Percentiles rank a stretch among this genome's conserved stretches.
These are phyloP conservation scores for Gymnoscopelus braueri DNA, from an alignment of 2,797 vertebrate species.

Conservation along the genomic window DNA sequence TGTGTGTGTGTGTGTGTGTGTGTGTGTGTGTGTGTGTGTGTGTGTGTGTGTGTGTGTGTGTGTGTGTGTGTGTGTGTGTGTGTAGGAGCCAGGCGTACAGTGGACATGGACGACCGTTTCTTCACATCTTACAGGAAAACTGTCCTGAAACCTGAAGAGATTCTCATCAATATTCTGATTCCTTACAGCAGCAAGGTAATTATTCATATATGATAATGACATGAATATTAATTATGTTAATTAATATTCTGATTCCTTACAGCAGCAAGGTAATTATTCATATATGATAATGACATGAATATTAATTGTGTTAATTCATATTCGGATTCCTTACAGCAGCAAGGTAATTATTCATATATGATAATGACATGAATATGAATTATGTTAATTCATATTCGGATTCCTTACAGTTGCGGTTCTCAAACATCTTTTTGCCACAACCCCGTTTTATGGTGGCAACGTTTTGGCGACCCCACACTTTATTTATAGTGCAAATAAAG, in stretches of 20 bases:
- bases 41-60: neutral
- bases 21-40: neutral
- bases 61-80: neutral
- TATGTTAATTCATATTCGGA: slow-evolving; percentile 11
- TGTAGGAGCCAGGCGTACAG: slow-evolving; percentile 55
- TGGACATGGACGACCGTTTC: slow-evolving; percentile 67
- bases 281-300: neutral
- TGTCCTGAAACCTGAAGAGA: slow-evolving; percentile 43
- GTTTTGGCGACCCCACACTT: no score
- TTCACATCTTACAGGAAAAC: slow-evolving; percentile 72
- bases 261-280: slow-evolving; percentile 59
- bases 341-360: slow-evolving; percentile 45
- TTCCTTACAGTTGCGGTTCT: slow-evolving; percentile 73
- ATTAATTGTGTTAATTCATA: no score
- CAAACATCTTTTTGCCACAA: no score
- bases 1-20: neutral
- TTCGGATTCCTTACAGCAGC: slow-evolving; percentile 63
- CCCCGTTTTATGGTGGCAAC: no score
- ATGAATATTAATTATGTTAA: no score
- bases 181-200: slow-evolving; percentile 61
- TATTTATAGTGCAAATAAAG: no score
- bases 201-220: no score
- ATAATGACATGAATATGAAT: no score
- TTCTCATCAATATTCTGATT: slow-evolving; percentile 48
- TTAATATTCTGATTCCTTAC: slow-evolving; percentile 53